phyloP scores from a whole-genome alignment of 2,113 vertebrate species.

The Sphyrna mokarran region DNA sequence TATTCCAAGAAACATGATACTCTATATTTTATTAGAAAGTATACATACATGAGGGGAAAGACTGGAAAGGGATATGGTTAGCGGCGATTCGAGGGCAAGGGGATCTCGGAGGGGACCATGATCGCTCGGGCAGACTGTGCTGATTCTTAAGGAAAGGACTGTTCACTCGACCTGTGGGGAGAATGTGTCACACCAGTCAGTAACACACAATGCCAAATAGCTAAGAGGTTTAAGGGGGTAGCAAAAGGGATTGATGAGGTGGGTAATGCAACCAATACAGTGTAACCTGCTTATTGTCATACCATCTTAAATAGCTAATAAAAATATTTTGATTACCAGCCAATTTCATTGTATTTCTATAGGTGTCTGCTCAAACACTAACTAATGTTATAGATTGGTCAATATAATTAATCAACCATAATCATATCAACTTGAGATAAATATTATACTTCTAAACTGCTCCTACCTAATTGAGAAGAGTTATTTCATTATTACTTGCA shows the following conservation, averaged over 20 bases:
- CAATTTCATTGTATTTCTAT: not conserved
- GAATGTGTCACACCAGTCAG: constrained; percentile 42
- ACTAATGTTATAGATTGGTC: not conserved
- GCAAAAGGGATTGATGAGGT: constrained; percentile 30
- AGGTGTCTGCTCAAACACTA: not conserved
- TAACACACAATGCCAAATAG: constrained; percentile 34
- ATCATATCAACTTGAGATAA: not conserved
- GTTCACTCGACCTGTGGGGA: constrained; percentile 85
- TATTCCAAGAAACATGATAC: constrained; percentile 34
- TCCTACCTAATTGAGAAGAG: not conserved
- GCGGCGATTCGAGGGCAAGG: constrained; percentile 51
- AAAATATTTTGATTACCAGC: not conserved
- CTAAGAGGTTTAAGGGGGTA: constrained; percentile 29
- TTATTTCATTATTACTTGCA: not conserved
- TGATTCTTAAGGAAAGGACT: constrained; percentile 96
- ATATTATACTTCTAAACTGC: not conserved
- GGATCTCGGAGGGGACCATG: constrained; percentile 71
- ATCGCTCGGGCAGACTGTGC: constrained; percentile 73
- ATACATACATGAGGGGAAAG: constrained; percentile 73
- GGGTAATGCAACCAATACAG: constrained; percentile 5
- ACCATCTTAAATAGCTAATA: not conserved
- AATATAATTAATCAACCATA: not conserved
- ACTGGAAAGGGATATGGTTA: constrained; percentile 67
- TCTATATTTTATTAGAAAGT: constrained; percentile 29
- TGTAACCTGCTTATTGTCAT: constrained; percentile 28